These are phyloP conservation scores for Chalcosyrphus nemorum DNA, from an alignment of 2,888 invertebrate genomes.

Conservation along the genomic window DNA sequence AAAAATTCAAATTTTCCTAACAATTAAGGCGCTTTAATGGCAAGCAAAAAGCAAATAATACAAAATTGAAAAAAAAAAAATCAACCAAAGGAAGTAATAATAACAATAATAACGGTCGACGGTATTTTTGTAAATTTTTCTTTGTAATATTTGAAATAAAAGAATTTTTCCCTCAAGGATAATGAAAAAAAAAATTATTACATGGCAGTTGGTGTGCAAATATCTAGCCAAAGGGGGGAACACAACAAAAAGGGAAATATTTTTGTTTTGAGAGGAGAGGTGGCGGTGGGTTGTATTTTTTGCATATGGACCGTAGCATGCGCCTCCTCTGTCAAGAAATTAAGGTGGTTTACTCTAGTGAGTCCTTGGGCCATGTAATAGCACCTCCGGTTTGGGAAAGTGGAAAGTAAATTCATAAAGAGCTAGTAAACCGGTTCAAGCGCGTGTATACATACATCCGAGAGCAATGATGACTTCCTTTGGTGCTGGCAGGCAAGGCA, in stretches of 20 bases:
- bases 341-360: conserved; percentile 1
- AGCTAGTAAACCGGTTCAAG: conserved; percentile 29
- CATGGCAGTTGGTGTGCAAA: conserved; percentile 57
- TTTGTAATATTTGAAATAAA: conserved; percentile 44
- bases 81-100: conserved; percentile 40
- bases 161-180: conserved; percentile 59
- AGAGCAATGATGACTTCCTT: conserved; percentile 39
- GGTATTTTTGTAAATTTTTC: background rate
- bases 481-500: background rate
- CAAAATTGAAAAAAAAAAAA: conserved; percentile 2
- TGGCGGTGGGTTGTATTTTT: background rate
- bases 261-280: background rate
- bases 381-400: conserved; percentile 3
- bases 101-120: conserved; percentile 52
- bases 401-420: conserved; percentile 49
- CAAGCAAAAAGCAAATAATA: background rate
- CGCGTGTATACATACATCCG: conserved; percentile 27
- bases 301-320: background rate
- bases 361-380: background rate
- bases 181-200: conserved; percentile 68
- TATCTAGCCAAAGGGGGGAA: conserved; percentile 31
- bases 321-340: conserved; percentile 3
- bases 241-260: no score
- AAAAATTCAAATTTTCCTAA: conserved; percentile 51
- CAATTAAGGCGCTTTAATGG: conserved; percentile 53